These are phyloP conservation scores for Rhagophthalmus giganteus DNA, from an alignment of 2,888 invertebrate genomes.

Conservation along the genomic window DNA sequence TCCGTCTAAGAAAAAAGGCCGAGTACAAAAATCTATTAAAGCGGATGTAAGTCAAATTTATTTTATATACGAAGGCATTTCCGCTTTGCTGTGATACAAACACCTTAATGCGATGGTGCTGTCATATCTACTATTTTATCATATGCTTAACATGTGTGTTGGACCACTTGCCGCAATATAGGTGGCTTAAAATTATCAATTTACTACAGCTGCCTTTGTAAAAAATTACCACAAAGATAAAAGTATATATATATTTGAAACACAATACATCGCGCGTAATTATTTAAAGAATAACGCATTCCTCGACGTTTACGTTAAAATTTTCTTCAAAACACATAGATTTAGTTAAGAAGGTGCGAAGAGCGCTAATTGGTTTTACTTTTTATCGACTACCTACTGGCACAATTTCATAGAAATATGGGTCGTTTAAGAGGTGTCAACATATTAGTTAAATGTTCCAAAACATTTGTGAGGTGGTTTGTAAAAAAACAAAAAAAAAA, in stretches of 20 bases:
- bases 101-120: conserved; percentile 31
- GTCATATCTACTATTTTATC: conserved; percentile 30
- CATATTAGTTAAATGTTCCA: conserved; percentile 4
- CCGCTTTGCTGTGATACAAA: conserved; percentile 33
- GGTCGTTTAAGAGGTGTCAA: conserved; percentile 1
- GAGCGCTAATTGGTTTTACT: background rate
- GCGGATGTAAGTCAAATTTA: conserved; percentile 23
- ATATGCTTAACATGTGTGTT: conserved; percentile 37
- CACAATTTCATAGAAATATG: conserved; percentile 2
- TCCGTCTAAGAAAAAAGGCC: conserved; percentile 1
- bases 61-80: conserved; percentile 28
- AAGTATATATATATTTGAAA: background rate
- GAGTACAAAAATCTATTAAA: conserved; percentile 3
- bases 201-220: conserved; percentile 14
- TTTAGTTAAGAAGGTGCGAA: background rate
- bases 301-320: too few species aligned
- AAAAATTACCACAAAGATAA: conserved; percentile 7
- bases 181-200: conserved; percentile 34
- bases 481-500: conserved; percentile 5
- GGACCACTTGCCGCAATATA: conserved; percentile 38
- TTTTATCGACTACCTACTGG: conserved; percentile 3
- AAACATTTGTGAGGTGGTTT: background rate
- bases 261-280: background rate
- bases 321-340: too few species aligned
- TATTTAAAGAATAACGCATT: background rate